Conservation (phyloP, 1,140 invertebrate species). For the Drosophila nannoptera region DNA sequence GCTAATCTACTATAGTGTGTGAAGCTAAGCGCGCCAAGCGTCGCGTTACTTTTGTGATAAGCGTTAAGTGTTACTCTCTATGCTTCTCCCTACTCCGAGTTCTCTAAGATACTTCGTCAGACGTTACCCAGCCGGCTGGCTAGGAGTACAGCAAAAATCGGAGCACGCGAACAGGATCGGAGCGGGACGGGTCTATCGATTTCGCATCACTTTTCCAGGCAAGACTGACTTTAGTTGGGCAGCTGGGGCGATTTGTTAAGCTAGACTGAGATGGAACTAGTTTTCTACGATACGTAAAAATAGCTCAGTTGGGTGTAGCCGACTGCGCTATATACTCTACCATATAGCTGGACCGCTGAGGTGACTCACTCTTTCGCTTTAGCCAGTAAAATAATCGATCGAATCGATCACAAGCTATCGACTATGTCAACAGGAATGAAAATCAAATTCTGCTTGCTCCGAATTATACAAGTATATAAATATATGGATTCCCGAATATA, state of each 20-base stretch:
- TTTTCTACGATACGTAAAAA: too few species aligned
- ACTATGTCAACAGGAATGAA: too few species aligned
- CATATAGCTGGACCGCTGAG: too few species aligned
- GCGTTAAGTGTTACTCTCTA: conserved; percentile 67
- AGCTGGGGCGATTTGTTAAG: conserved; percentile 5
- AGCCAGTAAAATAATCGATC: too few species aligned
- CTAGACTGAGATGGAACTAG: conserved; percentile 2
- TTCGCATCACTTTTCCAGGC: not conserved
- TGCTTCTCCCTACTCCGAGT: conserved; percentile 1
- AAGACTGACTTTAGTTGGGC: conserved; percentile 18
- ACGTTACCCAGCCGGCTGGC: not conserved
- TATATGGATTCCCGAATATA: not conserved
- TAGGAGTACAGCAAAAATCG: conserved; percentile 7
- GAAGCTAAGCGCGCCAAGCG: conserved; percentile 68
- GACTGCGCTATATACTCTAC: too few species aligned
- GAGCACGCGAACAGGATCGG: not conserved
- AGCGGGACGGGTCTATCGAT: not conserved
- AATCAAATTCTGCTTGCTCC: too few species aligned
- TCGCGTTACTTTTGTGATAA: conserved; percentile 72
- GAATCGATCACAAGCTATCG: too few species aligned
- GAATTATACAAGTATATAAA: not conserved
- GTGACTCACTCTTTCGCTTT: too few species aligned
- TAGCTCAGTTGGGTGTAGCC: too few species aligned
- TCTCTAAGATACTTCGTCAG: not conserved
- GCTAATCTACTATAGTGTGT: conserved; percentile 23